Percentiles rank a stretch among this genome's conserved stretches.
phyloP scores from a whole-genome alignment of 2,888 invertebrate genomes.

The Agrotis exclamationis region DNA sequence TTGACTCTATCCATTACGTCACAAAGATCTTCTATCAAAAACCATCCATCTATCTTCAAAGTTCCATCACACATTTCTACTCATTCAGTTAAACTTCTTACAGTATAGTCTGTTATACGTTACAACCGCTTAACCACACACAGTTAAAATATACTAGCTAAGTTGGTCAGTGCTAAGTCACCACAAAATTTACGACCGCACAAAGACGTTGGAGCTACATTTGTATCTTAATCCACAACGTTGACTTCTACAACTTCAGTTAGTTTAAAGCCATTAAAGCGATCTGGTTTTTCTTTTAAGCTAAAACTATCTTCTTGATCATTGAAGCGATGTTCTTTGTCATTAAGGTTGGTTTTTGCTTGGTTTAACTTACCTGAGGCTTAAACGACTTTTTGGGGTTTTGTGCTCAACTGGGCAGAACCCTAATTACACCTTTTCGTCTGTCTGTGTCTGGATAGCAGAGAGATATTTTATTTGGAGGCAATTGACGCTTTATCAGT shows the following conservation, averaged over 20 bases:
- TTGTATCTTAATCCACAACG: constrained; percentile 40
- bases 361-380: not conserved
- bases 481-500: no score
- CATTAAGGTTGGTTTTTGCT: not conserved
- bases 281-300: constrained; percentile 20
- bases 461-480: no score
- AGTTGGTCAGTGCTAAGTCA: constrained; percentile 51
- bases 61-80: not conserved
- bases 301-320: constrained; percentile 1
- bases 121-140: constrained; percentile 27
- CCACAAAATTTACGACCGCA: constrained; percentile 47
- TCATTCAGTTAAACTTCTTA: not conserved
- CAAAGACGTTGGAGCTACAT: constrained; percentile 20
- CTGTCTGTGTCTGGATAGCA: no score
- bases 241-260: constrained; percentile 29
- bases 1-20: not conserved
- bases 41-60: not conserved
- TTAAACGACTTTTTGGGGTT: not conserved
- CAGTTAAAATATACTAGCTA: constrained; percentile 43
- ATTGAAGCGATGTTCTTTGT: not conserved
- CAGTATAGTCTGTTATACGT: constrained; percentile 6
- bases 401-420: no score
- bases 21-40: not conserved
- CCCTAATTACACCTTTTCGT: no score
- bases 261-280: constrained; percentile 28